These are phyloP conservation scores for Zosterops pallidus DNA, from an alignment of 2,113 vertebrate species.

Conservation along the genomic window DNA sequence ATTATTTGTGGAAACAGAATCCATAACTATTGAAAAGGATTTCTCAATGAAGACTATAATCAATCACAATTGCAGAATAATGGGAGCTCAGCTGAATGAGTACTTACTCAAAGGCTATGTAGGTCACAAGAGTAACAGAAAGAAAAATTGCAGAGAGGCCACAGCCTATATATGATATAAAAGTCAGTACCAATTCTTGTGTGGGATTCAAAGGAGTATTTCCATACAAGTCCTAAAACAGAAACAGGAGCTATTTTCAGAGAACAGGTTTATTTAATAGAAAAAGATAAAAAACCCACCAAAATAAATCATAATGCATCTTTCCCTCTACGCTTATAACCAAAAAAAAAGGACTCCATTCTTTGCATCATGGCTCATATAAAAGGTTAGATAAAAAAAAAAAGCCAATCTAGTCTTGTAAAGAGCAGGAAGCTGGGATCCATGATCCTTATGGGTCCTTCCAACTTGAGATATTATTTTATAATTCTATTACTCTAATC, in stretches of 20 bases:
- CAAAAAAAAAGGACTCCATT: neutral
- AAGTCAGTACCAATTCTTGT: slow-evolving; percentile 83
- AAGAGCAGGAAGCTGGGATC: neutral
- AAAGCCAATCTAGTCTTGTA: neutral
- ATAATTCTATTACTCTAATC: neutral
- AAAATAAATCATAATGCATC: neutral
- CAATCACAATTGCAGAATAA: neutral
- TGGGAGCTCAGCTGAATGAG: neutral
- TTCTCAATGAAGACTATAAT: neutral
- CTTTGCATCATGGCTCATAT: neutral
- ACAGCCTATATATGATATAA: slow-evolving; percentile 93
- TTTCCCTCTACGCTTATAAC: neutral
- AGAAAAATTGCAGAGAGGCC: slow-evolving; percentile 92
- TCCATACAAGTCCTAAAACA: slow-evolving; percentile 84
- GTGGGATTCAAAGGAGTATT: slow-evolving; percentile 31
- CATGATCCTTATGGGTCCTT: neutral
- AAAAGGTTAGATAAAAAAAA: neutral
- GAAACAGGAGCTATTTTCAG: slow-evolving; percentile 21
- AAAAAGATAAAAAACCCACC: neutral
- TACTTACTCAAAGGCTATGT: slow-evolving; percentile 92
- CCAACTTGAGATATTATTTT: neutral
- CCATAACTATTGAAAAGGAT: neutral
- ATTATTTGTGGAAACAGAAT: neutral
- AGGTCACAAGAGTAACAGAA: slow-evolving; percentile 88
- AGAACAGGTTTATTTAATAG: neutral